These are phyloP conservation scores for Aphelinus atriplicis DNA, from an alignment of 1,140 invertebrate species.

Conservation along the genomic window DNA sequence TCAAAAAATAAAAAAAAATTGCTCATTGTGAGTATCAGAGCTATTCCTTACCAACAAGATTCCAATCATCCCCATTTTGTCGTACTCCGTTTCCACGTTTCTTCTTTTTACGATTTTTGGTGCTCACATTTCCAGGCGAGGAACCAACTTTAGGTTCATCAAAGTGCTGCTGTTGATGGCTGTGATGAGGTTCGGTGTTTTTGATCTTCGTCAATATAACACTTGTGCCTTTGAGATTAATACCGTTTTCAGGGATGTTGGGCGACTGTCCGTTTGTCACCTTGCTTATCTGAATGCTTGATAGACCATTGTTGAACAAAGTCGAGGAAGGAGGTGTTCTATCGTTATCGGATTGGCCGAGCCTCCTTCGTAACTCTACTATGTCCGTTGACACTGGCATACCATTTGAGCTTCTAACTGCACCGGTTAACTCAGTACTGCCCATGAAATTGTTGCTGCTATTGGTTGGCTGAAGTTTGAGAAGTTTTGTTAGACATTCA, in stretches of 20 bases:
- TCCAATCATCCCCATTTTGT: conserved; percentile 66
- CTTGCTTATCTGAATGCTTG: conserved; percentile 64
- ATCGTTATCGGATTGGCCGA: conserved; percentile 37
- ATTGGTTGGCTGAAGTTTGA: neutral
- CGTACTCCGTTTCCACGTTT: conserved; percentile 61
- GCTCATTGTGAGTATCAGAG: conserved; percentile 48
- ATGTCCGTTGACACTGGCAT: conserved; percentile 53
- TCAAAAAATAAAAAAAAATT: too few relatives aligned
- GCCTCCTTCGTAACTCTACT: conserved; percentile 54
- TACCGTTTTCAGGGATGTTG: conserved; percentile 60
- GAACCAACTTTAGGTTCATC: conserved; percentile 42
- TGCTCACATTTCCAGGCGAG: conserved; percentile 49
- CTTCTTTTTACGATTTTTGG: conserved; percentile 64
- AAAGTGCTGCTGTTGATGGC: conserved; percentile 12
- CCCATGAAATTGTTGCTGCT: conserved; percentile 42
- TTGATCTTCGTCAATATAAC: conserved; percentile 62
- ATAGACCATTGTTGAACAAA: conserved; percentile 56
- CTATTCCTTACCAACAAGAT: conserved; percentile 68
- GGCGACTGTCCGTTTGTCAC: conserved; percentile 60
- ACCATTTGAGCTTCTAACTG: conserved; percentile 48
- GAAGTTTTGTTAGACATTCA: too few relatives aligned
- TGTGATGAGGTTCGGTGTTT: conserved; percentile 31
- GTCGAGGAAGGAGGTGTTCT: conserved; percentile 30
- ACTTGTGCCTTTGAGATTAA: conserved; percentile 62
- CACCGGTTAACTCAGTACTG: conserved; percentile 26